These are phyloP conservation scores for Callosobruchus maculatus DNA, from an alignment of 2,888 invertebrate species.

Conservation along the genomic window DNA sequence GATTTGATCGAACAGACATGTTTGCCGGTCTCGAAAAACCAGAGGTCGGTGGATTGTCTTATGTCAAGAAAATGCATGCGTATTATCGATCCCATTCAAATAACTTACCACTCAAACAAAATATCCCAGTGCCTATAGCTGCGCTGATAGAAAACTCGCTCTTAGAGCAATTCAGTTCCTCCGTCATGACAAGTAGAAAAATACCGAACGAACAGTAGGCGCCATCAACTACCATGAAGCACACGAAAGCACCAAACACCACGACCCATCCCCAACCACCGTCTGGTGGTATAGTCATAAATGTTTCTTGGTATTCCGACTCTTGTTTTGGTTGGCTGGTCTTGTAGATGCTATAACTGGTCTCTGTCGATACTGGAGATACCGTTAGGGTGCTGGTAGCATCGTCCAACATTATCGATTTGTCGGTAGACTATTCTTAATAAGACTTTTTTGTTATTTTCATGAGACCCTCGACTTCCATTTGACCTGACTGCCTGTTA, in stretches of 20 bases:
- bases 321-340: not conserved
- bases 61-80: too few species aligned
- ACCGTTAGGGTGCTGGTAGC: not conserved
- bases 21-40: too few species aligned
- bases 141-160: conserved; percentile 46
- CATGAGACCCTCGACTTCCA: too few species aligned
- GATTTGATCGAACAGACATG: too few species aligned
- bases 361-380: not conserved
- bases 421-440: too few species aligned
- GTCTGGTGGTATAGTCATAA: conserved; percentile 52
- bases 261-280: conserved; percentile 62
- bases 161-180: conserved; percentile 19
- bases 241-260: conserved; percentile 53
- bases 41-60: too few species aligned
- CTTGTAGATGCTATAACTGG: not conserved
- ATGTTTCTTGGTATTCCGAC: conserved; percentile 21
- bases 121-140: conserved; percentile 82
- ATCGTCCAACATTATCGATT: not conserved
- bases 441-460: too few species aligned
- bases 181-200: conserved; percentile 42
- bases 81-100: not conserved
- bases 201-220: conserved; percentile 56
- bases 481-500: too few species aligned
- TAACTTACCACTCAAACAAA: conserved; percentile 77
- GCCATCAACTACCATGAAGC: conserved; percentile 59